Evolutionary conservation across 2,797 vertebrate genomes (phyloP).

Genomic region (Sandelia bainsii): DNA sequence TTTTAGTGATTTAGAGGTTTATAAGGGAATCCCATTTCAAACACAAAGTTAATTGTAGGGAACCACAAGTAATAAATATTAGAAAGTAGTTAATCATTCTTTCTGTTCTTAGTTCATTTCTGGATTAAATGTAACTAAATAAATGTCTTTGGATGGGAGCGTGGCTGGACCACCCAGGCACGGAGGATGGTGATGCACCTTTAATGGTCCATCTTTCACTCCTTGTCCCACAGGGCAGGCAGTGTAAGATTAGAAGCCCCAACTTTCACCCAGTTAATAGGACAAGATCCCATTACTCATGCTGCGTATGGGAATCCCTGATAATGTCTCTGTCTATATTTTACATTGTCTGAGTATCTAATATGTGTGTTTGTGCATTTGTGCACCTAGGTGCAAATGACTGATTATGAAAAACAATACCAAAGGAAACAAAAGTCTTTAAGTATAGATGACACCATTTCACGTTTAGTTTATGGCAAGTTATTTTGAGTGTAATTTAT

Average conservation of each 20-base stretch:
- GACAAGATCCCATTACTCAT: constrained; percentile 65
- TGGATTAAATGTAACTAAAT: constrained; percentile 24
- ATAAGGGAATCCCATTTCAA: background rate
- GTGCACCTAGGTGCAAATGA: background rate
- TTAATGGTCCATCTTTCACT: constrained; percentile 62
- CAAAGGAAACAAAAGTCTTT: background rate
- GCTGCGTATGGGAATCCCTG: constrained; percentile 67
- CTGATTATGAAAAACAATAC: background rate
- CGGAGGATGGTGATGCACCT: constrained; percentile 50
- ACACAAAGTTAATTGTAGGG: constrained; percentile 27
- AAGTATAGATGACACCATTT: background rate
- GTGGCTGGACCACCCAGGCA: constrained; percentile 53
- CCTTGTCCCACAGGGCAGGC: constrained; percentile 52
- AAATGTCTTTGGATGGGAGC: constrained; percentile 18
- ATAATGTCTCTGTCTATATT: constrained; percentile 19
- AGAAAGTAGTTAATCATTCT: constrained; percentile 26
- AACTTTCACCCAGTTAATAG: constrained; percentile 68
- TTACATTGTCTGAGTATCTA: constrained; percentile 15
- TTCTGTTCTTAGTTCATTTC: background rate
- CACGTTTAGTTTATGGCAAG: background rate
- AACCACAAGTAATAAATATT: constrained; percentile 27
- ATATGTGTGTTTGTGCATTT: constrained; percentile 9
- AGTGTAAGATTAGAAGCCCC: constrained; percentile 72
- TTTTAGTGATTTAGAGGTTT: constrained; percentile 7
- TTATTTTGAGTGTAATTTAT: too few relatives aligned